Percentiles rank a stretch among this genome's conserved stretches.
These are phyloP conservation scores for Rhabdophis nuchalis DNA, from an alignment of 2,797 vertebrate genomes.

Conservation along the genomic window DNA sequence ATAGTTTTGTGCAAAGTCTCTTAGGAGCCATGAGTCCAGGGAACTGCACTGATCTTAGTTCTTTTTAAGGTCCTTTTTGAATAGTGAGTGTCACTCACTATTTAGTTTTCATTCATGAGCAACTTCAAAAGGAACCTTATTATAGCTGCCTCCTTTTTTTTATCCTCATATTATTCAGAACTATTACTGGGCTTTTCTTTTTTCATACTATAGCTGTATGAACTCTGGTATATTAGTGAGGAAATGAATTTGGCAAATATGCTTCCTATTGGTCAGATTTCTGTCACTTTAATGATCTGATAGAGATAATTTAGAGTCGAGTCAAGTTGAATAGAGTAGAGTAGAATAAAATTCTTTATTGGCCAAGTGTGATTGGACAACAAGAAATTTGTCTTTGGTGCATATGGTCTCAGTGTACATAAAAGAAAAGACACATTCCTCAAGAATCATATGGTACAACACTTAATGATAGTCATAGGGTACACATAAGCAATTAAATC, in stretches of 20 bases:
- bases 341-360: too few species aligned
- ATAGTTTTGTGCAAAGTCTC: background rate
- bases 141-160: background rate
- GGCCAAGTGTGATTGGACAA: too few species aligned
- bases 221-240: background rate
- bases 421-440: too few species aligned
- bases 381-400: too few species aligned
- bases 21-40: background rate
- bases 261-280: background rate
- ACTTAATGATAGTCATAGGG: too few species aligned
- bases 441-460: too few species aligned
- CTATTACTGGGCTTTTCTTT: background rate
- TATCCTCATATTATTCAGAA: background rate
- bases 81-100: background rate
- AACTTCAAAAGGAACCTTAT: background rate
- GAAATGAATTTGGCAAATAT: background rate
- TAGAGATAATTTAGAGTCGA: background rate
- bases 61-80: background rate
- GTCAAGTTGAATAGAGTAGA: too few species aligned
- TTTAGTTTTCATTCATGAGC: background rate
- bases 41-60: background rate
- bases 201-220: background rate
- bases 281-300: background rate
- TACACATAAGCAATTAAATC: too few species aligned
- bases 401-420: too few species aligned